Evolutionary conservation across 2,888 invertebrate genomes (phyloP), one percentile per base, ranked within the genome.

Genomic region (Caenorhabditis afra): DNA sequence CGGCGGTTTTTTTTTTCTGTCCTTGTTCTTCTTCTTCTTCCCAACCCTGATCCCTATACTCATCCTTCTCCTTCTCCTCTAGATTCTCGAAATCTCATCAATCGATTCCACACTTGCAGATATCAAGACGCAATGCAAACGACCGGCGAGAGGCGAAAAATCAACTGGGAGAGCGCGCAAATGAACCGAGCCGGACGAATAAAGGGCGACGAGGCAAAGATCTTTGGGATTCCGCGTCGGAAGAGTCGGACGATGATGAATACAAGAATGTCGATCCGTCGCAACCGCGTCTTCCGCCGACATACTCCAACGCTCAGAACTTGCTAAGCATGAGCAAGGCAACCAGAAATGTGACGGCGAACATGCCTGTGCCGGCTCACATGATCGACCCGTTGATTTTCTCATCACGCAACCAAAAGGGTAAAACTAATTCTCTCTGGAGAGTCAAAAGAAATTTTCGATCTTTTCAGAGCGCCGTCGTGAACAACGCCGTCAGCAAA

Each of bases 281-380:
- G 10, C 58, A 65, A 16, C 68, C 61, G 18, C 64, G 80, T 35
- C 68, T 74, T 29, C 82, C 84, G 52, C 65, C 66, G 10, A 74
- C 74, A 11, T 73, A 82, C 14, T 76, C 82, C 35, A 73, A 62
- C 39, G 44, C 73, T 20, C 81, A 82, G 64, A 71, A 74, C 35
- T 55, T 83, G 49, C 22, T 77, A 18, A 59, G 62, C 57, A 61
- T 53, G 70, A 65, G 70, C 22, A 70, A 59, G 22, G 16, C 47
- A 45, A 62, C 67, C 14, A 23, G 81, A 29, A 74, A 78, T 12
- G 64, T 66, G 22, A 73, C 57, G 23, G 68, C 77, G 20, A 53
- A 65, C 20, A 53, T 82, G 5, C 82, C 84, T 2, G 81, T 85
- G 0, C 84, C 85, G 8, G 68, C 84, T 2, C 81, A 84, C 45